phyloP scores from a whole-genome alignment of 2,113 vertebrate genomes.

The Edolisoma coerulescens region DNA sequence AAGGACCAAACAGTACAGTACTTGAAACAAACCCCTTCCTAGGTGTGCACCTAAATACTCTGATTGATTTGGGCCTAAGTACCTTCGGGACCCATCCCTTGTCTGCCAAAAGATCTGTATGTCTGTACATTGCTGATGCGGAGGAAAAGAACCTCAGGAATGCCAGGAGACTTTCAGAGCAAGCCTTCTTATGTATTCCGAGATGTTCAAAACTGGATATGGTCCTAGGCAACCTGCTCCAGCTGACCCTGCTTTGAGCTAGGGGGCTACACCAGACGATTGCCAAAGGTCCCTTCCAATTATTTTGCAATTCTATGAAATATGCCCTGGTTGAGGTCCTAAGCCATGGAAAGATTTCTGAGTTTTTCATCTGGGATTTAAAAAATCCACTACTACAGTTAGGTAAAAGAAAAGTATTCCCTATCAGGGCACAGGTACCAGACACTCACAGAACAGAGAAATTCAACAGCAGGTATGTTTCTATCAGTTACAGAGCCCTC shows the following conservation, averaged over 20 bases:
- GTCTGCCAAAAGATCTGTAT: not conserved
- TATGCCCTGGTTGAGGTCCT: not conserved
- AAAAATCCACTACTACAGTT: not conserved
- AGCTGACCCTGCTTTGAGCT: not conserved
- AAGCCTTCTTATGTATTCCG: not conserved
- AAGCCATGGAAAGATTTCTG: not conserved
- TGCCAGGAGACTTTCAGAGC: not conserved
- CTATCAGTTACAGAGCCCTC: not conserved
- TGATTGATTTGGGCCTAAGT: not conserved
- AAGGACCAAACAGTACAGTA: not conserved
- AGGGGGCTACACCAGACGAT: not conserved
- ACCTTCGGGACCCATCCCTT: not conserved
- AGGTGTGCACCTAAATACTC: not conserved
- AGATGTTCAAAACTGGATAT: not conserved
- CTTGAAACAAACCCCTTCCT: not conserved
- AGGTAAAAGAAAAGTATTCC: not conserved
- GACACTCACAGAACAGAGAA: not conserved
- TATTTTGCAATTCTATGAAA: not conserved
- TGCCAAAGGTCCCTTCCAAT: not conserved
- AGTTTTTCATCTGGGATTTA: not conserved
- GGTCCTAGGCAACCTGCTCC: not conserved
- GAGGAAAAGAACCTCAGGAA: not conserved
- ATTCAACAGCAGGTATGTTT: not conserved
- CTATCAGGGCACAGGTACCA: not conserved
- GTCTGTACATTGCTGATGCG: not conserved